phyloP scores from a whole-genome alignment of 2,888 invertebrate species.

The Lordiphosa fenestrarum region DNA sequence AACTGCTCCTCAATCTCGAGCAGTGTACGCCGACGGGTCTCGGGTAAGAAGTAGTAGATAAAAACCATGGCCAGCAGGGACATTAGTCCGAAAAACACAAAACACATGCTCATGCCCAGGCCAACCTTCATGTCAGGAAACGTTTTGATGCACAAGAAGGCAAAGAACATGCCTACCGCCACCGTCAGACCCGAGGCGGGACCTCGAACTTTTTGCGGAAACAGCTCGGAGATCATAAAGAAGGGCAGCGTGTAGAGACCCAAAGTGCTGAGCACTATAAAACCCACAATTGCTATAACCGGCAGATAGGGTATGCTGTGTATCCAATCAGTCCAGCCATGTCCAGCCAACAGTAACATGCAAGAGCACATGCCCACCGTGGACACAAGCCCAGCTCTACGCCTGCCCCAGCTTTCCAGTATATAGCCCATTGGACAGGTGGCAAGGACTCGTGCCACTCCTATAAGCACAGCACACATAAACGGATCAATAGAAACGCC shows the following conservation, averaged over 20 bases:
- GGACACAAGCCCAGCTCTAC: slow-evolving; percentile 85
- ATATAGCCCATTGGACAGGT: slow-evolving; percentile 84
- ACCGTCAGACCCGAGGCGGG: slow-evolving; percentile 86
- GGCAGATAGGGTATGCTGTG: slow-evolving; percentile 68
- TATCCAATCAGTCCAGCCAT: slow-evolving; percentile 78
- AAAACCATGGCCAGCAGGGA: slow-evolving; percentile 83
- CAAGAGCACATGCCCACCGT: slow-evolving; percentile 84
- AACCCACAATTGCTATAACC: slow-evolving; percentile 71
- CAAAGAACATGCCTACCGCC: slow-evolving; percentile 84
- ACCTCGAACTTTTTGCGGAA: slow-evolving; percentile 84
- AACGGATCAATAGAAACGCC: slow-evolving; percentile 85
- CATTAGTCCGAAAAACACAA: slow-evolving; percentile 83
- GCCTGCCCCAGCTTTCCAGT: slow-evolving; percentile 83
- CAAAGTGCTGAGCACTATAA: slow-evolving; percentile 81
- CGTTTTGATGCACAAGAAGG: slow-evolving; percentile 86
- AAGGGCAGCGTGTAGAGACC: slow-evolving; percentile 85
- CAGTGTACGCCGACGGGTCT: slow-evolving; percentile 86
- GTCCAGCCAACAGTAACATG: slow-evolving; percentile 82
- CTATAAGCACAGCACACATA: slow-evolving; percentile 85
- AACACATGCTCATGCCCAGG: slow-evolving; percentile 84
- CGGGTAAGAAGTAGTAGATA: slow-evolving; percentile 83
- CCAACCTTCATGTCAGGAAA: slow-evolving; percentile 83
- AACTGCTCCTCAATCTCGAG: slow-evolving; percentile 85
- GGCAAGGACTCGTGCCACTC: slow-evolving; percentile 83
- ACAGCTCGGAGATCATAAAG: slow-evolving; percentile 88